Evolutionary conservation across 2,113 vertebrate species (phyloP).

Genomic region (Dromaius novaehollandiae): DNA sequence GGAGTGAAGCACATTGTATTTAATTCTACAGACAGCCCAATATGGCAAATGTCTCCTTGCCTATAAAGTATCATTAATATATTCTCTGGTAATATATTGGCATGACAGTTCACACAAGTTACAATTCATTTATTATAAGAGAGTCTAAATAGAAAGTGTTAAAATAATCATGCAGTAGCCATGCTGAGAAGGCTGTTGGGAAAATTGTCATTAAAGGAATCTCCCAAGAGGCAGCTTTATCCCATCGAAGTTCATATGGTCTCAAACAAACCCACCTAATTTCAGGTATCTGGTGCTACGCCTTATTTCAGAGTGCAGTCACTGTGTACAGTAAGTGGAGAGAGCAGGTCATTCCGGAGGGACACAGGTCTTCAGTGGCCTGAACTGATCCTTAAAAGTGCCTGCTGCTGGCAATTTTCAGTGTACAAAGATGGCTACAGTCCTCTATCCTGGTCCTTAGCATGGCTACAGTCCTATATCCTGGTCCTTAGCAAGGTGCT

Average conservation of each 20-base stretch:
- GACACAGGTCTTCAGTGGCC: background rate
- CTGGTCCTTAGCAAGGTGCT: background rate
- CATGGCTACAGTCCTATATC: too few relatives aligned
- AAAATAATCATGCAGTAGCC: background rate
- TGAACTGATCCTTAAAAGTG: background rate
- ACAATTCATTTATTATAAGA: background rate
- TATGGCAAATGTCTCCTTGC: background rate
- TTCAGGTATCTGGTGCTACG: background rate
- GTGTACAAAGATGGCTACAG: background rate
- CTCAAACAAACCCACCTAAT: background rate
- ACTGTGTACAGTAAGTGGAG: accelerated
- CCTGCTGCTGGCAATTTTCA: too few relatives aligned
- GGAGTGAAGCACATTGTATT: background rate
- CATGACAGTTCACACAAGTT: background rate
- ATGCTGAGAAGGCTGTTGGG: background rate
- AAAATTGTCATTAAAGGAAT: background rate
- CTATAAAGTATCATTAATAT: background rate
- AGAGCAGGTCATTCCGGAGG: background rate
- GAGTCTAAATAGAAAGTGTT: background rate
- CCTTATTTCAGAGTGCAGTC: background rate
- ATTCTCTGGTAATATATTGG: background rate
- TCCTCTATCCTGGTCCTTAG: too few relatives aligned
- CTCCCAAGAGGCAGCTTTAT: background rate
- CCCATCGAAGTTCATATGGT: background rate
- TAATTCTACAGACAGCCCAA: background rate